Evolutionary conservation across 2,797 vertebrate species (phyloP).

Genomic region (Propithecus perrieri): DNA sequence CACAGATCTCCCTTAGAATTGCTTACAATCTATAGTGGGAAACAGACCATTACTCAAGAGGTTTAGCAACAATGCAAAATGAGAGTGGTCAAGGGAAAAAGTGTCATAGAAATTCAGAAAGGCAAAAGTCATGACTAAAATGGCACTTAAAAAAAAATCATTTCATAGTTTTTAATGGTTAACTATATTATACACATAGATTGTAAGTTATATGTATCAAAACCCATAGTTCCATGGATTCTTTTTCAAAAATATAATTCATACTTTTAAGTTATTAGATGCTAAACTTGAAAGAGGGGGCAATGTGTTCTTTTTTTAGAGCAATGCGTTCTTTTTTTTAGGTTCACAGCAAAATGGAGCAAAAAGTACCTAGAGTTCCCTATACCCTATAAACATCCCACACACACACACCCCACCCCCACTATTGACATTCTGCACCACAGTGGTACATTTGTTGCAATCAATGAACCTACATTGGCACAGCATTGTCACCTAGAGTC

Average conservation of each 20-base stretch:
- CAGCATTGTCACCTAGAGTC: not conserved
- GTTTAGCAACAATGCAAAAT: not conserved
- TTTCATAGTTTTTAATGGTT: not conserved
- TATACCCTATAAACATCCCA: too few relatives aligned
- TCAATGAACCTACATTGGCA: not conserved
- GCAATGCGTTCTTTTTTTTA: not conserved
- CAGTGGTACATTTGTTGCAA: not conserved
- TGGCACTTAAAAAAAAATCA: not conserved
- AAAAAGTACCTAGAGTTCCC: not conserved
- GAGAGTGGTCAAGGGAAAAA: not conserved
- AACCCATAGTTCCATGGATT: not conserved
- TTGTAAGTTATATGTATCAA: not conserved
- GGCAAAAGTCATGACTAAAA: not conserved
- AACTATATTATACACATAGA: not conserved
- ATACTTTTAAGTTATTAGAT: not conserved
- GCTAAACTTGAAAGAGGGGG: not conserved
- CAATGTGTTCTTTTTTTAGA: not conserved
- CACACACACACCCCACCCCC: not conserved
- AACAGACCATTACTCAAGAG: not conserved
- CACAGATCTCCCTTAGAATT: not conserved
- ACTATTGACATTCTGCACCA: not conserved
- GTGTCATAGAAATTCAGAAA: not conserved
- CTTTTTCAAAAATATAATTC: not conserved
- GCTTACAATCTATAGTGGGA: not conserved
- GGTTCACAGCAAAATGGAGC: not conserved